Evolutionary conservation across 2,797 vertebrate species (phyloP), one percentile per base, ranked within the genome.

Genomic region (Sphenodon punctatus): DNA sequence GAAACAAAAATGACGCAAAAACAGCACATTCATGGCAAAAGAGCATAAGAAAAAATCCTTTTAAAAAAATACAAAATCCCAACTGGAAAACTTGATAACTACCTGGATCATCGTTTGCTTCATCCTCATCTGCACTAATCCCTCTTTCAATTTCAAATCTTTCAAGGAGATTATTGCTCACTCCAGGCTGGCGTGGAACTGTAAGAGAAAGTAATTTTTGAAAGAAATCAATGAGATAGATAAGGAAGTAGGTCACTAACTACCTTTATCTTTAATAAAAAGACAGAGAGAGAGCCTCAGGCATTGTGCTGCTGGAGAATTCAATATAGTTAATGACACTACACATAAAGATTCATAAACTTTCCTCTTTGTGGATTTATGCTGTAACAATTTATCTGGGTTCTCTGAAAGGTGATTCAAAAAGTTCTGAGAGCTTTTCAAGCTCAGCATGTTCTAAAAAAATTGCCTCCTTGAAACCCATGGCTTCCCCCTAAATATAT

Each of bases 21-120:
- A 53, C 16, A 75, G 4, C 3, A 45, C 8, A 45, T 64, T 30
- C n/a, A n/a, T n/a, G n/a, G n/a, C n/a, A 36, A 36, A 38, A 4
- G 45, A 4, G 22, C 38, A 39, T 27, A 45, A 16, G 23, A 46
- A 74, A 75, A 32, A 69, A 5, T n/a, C 43, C 16, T 36, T 4
- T 14, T 34, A 3, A 39, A 42, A 30, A 2, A 39, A n/a, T 9
- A 43, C 32, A 58, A n/a, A 36, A 46, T 15, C 19, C 43, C 38
- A 23, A 43, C 38, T 4, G 63, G 39, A 5, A 81, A 53, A 32
- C 0, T 0, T 23, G 30, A 7, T 25, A 10, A 17, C 69, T 96
- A 98, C 98, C 98, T 96, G 98, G 97, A 84, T 99, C 98, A 58
- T 99, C 98, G 0, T 96, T 97, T 48, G 95, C 95, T 92, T 98